A percentile compares a stretch with the other conserved stretches of the same genome.
Conservation (phyloP, 2,113 vertebrate species). For the Nicator chloris region DNA sequence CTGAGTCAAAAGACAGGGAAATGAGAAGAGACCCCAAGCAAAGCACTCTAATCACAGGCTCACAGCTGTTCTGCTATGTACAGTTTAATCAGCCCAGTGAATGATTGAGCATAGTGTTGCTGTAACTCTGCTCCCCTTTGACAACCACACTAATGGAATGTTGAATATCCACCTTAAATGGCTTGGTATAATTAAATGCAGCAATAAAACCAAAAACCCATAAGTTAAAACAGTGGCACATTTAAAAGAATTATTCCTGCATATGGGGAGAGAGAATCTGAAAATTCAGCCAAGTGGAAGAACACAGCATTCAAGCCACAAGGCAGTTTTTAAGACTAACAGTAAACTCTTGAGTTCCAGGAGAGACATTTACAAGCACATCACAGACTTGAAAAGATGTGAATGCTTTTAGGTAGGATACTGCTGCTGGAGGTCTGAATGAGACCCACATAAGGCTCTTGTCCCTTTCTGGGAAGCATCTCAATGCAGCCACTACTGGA, state of each 20-base stretch:
- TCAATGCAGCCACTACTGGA: neutral
- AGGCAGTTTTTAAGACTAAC: neutral
- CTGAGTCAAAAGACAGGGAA: neutral
- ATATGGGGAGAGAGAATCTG: neutral
- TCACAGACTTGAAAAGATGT: neutral
- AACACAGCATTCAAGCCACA: neutral
- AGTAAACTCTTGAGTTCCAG: neutral
- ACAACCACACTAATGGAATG: neutral
- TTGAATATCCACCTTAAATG: neutral
- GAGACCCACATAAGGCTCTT: neutral
- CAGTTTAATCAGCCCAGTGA: neutral
- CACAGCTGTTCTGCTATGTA: accelerated
- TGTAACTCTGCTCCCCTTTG: neutral
- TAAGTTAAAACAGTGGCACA: neutral
- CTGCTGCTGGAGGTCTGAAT: neutral
- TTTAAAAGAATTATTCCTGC: neutral
- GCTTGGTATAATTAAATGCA: neutral
- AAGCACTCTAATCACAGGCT: neutral
- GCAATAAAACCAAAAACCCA: neutral
- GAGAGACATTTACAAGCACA: neutral
- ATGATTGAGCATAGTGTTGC: neutral
- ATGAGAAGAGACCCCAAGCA: neutral
- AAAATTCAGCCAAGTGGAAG: neutral
- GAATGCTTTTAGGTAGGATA: neutral
- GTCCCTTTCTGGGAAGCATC: neutral